Evolutionary conservation across 2,797 vertebrate species (phyloP), one percentile per base, ranked within the genome.

Genomic region (Cichlasoma orientale): DNA sequence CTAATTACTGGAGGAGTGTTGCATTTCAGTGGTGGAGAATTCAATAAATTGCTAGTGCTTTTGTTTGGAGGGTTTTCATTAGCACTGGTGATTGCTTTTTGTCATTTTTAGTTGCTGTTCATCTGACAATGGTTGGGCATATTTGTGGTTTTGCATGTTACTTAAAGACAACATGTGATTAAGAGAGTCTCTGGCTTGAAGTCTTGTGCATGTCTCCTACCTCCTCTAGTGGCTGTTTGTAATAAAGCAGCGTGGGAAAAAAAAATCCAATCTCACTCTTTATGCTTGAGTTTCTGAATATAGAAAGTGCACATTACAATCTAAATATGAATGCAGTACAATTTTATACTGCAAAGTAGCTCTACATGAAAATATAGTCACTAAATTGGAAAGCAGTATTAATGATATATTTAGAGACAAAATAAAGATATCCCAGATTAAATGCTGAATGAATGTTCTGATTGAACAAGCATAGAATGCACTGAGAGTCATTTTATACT

Each of bases 141-240:
- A 58, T 85, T 78, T 86, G 81, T 57, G 80, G 82, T 80, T 78
- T 78, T 59, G 53, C 23, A 7, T 75, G 55, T 72, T 74, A 77
- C 68, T 79, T 80, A 27, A 58, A 78, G 58, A n/a, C 29, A 55
- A 61, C 77, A 88, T 84, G 80, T 84, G 84, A 86, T 74, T 27
- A 4, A 56, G 18, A 10, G 0, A 11, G 1, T 29, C 38, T 33
- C 31, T 47, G 3, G 75, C 52, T 53, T 36, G 3, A 2, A n/a
- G 50, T 56, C 79, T 71, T 89, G 54, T 25, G 56, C 75, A 78
- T 81, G 85, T 72, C 75, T 93, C 41, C 47, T 13, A n/a, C 92
- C 23, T 68, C 91, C 90, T 92, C 93, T 93, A 78, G 91, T 86
- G 93, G 91, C 53, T 9, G 52, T 59, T 78, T 78, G 55, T 76